These are phyloP conservation scores for Ornithorhynchus anatinus DNA, from an alignment of 2,113 vertebrate species.

Conservation along the genomic window DNA sequence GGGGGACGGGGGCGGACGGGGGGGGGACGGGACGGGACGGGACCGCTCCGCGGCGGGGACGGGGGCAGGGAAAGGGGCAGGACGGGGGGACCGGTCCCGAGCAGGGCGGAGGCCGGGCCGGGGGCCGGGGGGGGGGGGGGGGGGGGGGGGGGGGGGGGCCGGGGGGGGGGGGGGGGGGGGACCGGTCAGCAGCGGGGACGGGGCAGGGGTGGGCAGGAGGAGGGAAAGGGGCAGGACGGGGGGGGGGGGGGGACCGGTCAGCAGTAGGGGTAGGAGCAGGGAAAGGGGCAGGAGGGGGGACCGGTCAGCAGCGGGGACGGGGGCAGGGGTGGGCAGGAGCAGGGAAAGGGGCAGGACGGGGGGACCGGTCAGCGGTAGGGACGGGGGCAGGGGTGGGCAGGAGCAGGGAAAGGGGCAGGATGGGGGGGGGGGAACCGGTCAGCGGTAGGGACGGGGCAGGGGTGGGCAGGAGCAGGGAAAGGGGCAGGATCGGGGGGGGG, in stretches of 20 bases:
- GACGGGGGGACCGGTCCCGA: slow-evolving; percentile 27
- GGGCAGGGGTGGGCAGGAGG: background rate
- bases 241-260: background rate
- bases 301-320: background rate
- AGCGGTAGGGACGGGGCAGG: no score
- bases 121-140: no score
- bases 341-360: no score
- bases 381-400: no score
- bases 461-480: no score
- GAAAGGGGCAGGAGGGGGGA: background rate
- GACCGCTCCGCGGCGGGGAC: background rate
- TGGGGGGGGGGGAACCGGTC: no score
- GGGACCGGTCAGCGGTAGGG: no score
- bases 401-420: no score
- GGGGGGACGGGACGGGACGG: background rate
- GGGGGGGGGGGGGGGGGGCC: rapidly evolving
- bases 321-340: no score
- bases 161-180: background rate
- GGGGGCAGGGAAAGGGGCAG: background rate
- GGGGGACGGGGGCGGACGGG: background rate
- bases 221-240: background rate
- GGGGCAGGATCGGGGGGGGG: no score
- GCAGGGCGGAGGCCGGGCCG: background rate
- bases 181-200: background rate
- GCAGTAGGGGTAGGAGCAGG: background rate